phyloP scores from a whole-genome alignment of 2,113 vertebrate genomes.

The rabbit (Oryctolagus cuniculus) region DNA sequence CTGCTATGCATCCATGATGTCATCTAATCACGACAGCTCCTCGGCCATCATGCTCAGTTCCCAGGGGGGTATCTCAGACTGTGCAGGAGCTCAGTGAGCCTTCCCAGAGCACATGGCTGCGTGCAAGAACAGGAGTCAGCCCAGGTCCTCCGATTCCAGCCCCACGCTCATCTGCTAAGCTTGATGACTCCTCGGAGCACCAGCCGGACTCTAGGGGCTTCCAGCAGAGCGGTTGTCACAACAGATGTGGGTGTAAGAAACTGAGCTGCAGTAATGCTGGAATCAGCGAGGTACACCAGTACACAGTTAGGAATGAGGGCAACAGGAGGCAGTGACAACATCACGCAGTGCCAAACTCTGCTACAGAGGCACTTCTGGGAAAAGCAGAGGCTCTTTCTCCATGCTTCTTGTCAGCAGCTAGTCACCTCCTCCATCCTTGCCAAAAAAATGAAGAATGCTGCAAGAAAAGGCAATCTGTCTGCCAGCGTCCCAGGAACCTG shows the following conservation, averaged over 20 bases:
- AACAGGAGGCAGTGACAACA: not conserved
- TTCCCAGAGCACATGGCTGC: fast-evolving
- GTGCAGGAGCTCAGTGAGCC: not conserved
- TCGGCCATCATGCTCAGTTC: not conserved
- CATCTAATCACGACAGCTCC: not conserved
- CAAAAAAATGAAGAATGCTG: constrained; percentile 22
- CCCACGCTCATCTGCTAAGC: not conserved
- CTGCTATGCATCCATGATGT: too few relatives aligned
- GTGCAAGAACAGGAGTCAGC: not conserved
- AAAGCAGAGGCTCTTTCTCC: not conserved
- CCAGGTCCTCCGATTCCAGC: not conserved
- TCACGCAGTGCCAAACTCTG: not conserved
- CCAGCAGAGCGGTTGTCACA: not conserved
- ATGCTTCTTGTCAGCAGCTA: constrained; percentile 42
- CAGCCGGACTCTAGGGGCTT: not conserved
- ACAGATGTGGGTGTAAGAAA: not conserved
- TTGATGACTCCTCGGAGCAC: not conserved
- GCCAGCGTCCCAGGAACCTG: constrained; percentile 52
- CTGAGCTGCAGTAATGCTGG: not conserved
- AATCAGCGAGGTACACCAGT: not conserved
- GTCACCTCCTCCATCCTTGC: not conserved
- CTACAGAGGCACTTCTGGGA: constrained; percentile 17
- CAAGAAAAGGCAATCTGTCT: constrained; percentile 67
- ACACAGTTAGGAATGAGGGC: not conserved
- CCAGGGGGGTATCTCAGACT: not conserved